These are phyloP conservation scores for Drosophila tristis DNA, from an alignment of 1,140 invertebrate genomes.

Conservation along the genomic window DNA sequence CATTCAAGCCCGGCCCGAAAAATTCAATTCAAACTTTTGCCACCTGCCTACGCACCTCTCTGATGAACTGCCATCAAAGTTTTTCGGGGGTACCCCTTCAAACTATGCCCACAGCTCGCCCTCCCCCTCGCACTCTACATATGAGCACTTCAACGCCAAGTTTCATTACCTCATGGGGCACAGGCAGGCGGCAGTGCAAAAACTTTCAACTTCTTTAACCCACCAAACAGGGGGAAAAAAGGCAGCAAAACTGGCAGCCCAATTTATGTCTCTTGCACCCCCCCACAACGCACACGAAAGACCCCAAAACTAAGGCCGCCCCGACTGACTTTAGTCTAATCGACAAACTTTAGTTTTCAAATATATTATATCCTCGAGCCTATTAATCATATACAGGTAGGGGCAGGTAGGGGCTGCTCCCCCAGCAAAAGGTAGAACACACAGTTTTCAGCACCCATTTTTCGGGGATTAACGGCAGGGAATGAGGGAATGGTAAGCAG, in stretches of 20 bases:
- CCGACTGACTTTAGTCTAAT: slow-evolving; percentile 48
- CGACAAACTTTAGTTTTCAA: slow-evolving; percentile 70
- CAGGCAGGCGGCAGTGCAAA: slow-evolving; percentile 19
- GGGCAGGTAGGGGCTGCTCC: slow-evolving; percentile 5
- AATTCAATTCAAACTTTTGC: too few species aligned
- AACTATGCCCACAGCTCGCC: slow-evolving; percentile 1
- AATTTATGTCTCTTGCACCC: slow-evolving; percentile 72
- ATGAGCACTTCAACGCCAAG: slow-evolving; percentile 34
- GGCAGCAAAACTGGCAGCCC: slow-evolving; percentile 15
- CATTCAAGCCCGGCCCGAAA: background rate
- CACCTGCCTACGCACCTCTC: too few species aligned
- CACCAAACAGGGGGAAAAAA: background rate
- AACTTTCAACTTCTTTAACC: slow-evolving; percentile 31
- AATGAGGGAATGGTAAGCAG: background rate
- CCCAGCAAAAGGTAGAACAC: slow-evolving; percentile 30
- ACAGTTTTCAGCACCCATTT: slow-evolving; percentile 62
- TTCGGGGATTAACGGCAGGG: background rate
- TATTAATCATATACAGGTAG: slow-evolving; percentile 65
- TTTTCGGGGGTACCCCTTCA: slow-evolving; percentile 7
- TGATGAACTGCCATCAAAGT: slow-evolving; percentile 19
- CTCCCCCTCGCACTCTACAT: background rate
- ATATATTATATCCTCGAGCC: slow-evolving; percentile 63
- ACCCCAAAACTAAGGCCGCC: slow-evolving; percentile 6
- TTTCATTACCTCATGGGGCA: slow-evolving; percentile 45
- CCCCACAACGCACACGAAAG: background rate